Conservation (phyloP, 2,888 invertebrate genomes). For the Epistrophella euchroma region DNA sequence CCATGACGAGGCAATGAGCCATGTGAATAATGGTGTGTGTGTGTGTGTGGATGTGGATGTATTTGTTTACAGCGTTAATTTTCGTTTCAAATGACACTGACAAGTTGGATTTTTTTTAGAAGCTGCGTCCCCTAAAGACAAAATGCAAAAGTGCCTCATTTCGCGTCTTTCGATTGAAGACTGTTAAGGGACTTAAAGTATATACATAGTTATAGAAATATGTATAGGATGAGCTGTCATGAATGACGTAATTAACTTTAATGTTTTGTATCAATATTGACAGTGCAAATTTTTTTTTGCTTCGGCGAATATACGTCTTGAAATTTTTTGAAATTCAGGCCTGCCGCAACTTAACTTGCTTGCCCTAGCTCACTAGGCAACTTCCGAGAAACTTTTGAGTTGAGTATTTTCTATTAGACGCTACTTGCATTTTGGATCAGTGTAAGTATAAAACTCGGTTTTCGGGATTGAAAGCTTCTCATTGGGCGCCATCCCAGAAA, state of each 20-base stretch:
- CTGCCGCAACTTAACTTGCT: no score
- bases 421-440: no score
- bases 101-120: slow-evolving; percentile 29
- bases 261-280: background rate
- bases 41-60: slow-evolving; percentile 11
- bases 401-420: no score
- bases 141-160: slow-evolving; percentile 20
- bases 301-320: background rate
- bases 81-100: slow-evolving; percentile 57
- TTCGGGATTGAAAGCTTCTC: no score
- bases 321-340: background rate
- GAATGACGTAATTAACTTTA: slow-evolving; percentile 2
- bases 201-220: background rate
- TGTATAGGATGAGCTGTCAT: background rate
- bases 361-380: no score
- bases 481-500: no score
- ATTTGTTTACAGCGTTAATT: slow-evolving; percentile 36
- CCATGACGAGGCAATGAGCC: slow-evolving; percentile 69
- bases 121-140: background rate
- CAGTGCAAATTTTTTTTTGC: background rate
- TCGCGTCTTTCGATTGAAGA: slow-evolving; percentile 27
- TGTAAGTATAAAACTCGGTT: no score
- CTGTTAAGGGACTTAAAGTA: no score
- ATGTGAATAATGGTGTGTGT: slow-evolving; percentile 50
- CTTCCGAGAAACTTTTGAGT: no score